Conservation (phyloP, 2,888 invertebrate species). For the Eustalomyia histrio region DNA sequence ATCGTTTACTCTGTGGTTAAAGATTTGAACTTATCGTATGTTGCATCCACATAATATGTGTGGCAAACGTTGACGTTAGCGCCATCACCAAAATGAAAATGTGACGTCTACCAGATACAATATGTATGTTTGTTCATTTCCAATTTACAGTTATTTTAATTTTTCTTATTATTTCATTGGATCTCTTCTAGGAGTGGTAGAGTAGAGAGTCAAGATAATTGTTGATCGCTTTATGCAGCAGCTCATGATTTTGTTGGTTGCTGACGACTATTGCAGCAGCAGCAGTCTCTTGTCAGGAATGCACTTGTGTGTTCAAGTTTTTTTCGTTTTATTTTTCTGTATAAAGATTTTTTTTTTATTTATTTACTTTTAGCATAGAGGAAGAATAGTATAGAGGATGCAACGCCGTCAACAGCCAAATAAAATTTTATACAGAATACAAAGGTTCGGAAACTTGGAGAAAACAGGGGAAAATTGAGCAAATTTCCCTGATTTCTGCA, state of each 20-base stretch:
- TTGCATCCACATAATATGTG: constrained; percentile 27
- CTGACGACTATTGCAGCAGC: constrained; percentile 14
- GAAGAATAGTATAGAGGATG: no score
- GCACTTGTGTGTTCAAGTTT: constrained; percentile 58
- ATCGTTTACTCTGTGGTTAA: constrained; percentile 21
- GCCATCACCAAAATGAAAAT: constrained; percentile 9
- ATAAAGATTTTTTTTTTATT: constrained; percentile 55
- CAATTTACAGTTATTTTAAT: constrained; percentile 49
- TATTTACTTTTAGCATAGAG: constrained; percentile 46
- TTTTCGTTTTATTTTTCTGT: constrained; percentile 15
- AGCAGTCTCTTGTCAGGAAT: constrained; percentile 43
- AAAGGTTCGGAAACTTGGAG: no score
- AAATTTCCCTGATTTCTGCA: no score
- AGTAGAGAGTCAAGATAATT: constrained; percentile 1
- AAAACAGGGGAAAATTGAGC: no score
- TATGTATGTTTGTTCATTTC: constrained; percentile 26
- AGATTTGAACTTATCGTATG: constrained; percentile 42
- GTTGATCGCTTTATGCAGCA: background rate
- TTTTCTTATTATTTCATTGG: constrained; percentile 11
- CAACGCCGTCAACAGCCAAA: no score
- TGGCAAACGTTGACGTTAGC: constrained; percentile 26
- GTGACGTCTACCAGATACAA: background rate
- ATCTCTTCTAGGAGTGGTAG: constrained; percentile 4
- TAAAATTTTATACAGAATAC: no score
- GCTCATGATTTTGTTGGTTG: constrained; percentile 1